Base-by-base conservation (phyloP, 2,113 vertebrate genomes). In the Podarcis muralis region DNA sequence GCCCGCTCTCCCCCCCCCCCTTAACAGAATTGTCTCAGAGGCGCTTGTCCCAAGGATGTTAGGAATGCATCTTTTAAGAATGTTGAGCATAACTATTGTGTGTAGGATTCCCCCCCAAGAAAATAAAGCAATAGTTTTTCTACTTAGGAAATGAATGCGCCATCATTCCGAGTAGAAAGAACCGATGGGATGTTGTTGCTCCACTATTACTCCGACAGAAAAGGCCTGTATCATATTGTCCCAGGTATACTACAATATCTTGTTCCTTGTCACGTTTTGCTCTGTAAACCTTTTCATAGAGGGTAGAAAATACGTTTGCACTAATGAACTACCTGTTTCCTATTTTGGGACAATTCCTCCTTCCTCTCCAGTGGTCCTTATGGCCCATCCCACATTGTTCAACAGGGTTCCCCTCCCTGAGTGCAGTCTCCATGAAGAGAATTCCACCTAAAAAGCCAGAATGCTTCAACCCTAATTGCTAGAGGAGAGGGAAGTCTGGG, bases 181-280 rank as follows among this genome's bases (percentile, higher is more conserved):
- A 89, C 91, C 3, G 95, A 96, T 1, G 95, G 93, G 80, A 71
- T 81, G 87, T 97, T 97, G 89, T 82, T 98, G 8, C 96, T 98
- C 76, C 97, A 97, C 86, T 97, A 97, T 90, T 98, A 95, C 88
- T 99, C 97, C 1, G 96, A 97, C 82, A 95, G 97, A 68, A 97
- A 91, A 78, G 95, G 96, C 18, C 95, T 98, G 35, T 96, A 94
- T 88, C 96, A 96, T 66, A 97, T 97, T 27, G 97, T 97, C 1
- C 97, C 97, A 94, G 96, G 96, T 97, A 94, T 25, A 43, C 40
- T 81, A 22, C 6, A 7, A 62, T 84, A 18, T 48, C 32, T 81
- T 40, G 3, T 9, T 72, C 53, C 30, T 35, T 25, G 2, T 40
- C 25, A 30, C 25, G 35, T 66, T 79, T 79, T 53, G 66, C 12